Percentiles rank a stretch among this genome's conserved stretches.
Conservation (phyloP, 2,113 vertebrate species). For the Rynchops niger region DNA sequence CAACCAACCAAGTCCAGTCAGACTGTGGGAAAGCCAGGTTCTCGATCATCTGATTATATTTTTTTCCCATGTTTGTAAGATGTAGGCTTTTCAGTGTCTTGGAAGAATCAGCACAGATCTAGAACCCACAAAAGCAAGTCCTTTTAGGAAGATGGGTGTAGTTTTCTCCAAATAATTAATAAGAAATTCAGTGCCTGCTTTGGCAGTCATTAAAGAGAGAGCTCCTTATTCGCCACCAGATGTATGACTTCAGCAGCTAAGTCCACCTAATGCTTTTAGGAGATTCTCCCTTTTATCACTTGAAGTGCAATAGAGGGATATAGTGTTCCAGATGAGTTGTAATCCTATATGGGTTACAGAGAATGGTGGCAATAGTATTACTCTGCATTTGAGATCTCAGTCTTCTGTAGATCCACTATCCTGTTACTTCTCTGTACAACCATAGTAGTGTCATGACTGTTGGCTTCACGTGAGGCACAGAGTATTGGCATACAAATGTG, state of each 20-base stretch:
- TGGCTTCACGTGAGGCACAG: neutral
- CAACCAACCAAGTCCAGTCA: neutral
- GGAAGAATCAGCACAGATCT: neutral
- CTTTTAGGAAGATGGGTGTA: neutral
- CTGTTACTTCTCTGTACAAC: neutral
- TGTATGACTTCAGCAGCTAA: neutral
- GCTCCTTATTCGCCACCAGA: neutral
- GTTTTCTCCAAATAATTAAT: neutral
- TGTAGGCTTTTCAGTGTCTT: neutral
- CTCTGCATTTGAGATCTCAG: neutral
- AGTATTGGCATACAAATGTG: neutral
- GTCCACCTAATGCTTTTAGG: neutral
- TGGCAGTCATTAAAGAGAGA: neutral
- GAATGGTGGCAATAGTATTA: neutral
- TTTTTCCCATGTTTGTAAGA: neutral
- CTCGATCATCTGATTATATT: neutral
- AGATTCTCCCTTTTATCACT: neutral
- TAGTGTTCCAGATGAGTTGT: neutral
- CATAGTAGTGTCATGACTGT: neutral
- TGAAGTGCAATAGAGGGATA: neutral
- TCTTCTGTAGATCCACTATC: neutral
- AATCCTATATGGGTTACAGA: neutral
- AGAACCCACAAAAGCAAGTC: neutral
- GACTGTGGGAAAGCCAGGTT: neutral
- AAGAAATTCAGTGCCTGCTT: neutral